Conservation (phyloP, 2,797 vertebrate species). For the Myotis planiceps region DNA sequence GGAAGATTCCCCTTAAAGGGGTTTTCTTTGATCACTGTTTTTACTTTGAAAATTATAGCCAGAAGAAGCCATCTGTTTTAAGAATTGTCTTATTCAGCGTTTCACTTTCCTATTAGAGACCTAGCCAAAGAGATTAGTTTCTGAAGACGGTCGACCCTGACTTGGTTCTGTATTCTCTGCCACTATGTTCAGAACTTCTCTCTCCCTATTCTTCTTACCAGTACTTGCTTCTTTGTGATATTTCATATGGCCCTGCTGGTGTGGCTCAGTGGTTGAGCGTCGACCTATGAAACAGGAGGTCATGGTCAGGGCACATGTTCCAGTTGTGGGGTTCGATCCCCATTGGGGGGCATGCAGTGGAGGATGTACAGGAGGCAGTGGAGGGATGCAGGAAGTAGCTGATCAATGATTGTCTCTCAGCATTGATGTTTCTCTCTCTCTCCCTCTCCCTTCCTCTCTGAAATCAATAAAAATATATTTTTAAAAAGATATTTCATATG, state of each 20-base stretch:
- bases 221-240: neutral
- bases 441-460: neutral
- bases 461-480: neutral
- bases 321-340: too few relatives aligned
- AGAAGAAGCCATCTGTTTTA: constrained; percentile 12
- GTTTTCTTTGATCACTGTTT: neutral
- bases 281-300: too few relatives aligned
- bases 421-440: neutral
- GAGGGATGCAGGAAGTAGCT: too few relatives aligned
- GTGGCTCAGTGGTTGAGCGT: too few relatives aligned
- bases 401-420: neutral
- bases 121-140: neutral
- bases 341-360: too few relatives aligned
- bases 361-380: too few relatives aligned
- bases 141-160: neutral
- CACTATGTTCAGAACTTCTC: neutral
- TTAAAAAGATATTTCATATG: neutral
- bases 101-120: neutral
- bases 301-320: too few relatives aligned
- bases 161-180: constrained; percentile 33
- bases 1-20: neutral
- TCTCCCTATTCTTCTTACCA: neutral
- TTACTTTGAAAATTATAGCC: constrained; percentile 23
- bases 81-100: neutral
- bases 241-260: neutral